These are phyloP conservation scores for Ooceraea biroi DNA, from an alignment of 1,140 invertebrate genomes.

Conservation along the genomic window DNA sequence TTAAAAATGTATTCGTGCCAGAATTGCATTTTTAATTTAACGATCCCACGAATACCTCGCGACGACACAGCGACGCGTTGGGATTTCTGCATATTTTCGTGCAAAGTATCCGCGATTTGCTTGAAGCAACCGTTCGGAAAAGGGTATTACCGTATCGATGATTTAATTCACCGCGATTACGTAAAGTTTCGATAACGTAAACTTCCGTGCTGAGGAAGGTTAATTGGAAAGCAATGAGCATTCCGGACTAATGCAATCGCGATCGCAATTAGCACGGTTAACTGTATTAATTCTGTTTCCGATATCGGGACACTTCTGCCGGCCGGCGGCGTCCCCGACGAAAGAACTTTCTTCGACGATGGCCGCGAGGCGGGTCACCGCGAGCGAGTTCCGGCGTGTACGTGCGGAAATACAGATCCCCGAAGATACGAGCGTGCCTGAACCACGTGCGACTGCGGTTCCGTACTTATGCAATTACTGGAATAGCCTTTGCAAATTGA, in stretches of 20 bases:
- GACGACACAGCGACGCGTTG: background rate
- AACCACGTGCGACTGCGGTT: conserved; percentile 73
- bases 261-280: conserved; percentile 46
- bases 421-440: conserved; percentile 57
- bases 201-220: conserved; percentile 26
- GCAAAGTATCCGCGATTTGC: background rate
- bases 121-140: background rate
- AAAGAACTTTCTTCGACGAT: conserved; percentile 41
- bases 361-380: conserved; percentile 26
- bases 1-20: background rate
- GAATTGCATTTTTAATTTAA: background rate
- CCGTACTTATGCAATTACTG: conserved; percentile 75
- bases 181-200: conserved; percentile 4
- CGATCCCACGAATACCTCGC: background rate
- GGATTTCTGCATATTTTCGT: conserved; percentile 14
- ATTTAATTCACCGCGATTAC: conserved; percentile 18
- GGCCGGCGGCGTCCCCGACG: background rate
- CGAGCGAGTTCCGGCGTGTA: background rate
- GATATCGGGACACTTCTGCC: conserved; percentile 15
- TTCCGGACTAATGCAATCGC: conserved; percentile 40
- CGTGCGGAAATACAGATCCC: conserved; percentile 54
- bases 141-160: background rate
- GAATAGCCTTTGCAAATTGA: conserved; percentile 77
- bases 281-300: conserved; percentile 49
- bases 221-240: conserved; percentile 50